Evolutionary conservation across 2,888 invertebrate genomes (phyloP).

Genomic region (Epistrophella euchroma): DNA sequence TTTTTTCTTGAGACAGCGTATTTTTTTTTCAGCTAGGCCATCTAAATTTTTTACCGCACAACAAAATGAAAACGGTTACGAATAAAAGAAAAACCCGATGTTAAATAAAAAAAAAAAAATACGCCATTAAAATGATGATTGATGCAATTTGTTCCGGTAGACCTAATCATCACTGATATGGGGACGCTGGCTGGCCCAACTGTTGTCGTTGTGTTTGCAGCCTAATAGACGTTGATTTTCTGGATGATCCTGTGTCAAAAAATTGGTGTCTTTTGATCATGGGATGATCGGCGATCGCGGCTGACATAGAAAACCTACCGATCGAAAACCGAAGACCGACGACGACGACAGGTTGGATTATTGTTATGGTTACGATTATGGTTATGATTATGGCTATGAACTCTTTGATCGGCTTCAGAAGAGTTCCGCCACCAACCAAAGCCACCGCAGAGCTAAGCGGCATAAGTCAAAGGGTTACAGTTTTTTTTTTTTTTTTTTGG

Average conservation of each 20-base stretch:
- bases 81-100: constrained; percentile 21
- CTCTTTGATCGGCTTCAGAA: constrained; percentile 40
- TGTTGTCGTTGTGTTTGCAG: constrained; percentile 9
- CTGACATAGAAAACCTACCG: constrained; percentile 41
- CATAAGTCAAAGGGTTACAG: constrained; percentile 60
- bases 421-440: constrained; percentile 54
- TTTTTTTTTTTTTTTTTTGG: background rate
- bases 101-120: constrained; percentile 22
- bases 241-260: constrained; percentile 54
- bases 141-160: constrained; percentile 74
- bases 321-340: background rate
- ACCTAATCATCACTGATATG: constrained; percentile 51
- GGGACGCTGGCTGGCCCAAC: constrained; percentile 16
- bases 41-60: constrained; percentile 60
- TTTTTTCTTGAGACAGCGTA: background rate
- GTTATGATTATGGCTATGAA: constrained; percentile 65
- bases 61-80: constrained; percentile 29
- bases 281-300: constrained; percentile 40
- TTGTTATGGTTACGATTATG: constrained; percentile 72
- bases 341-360: constrained; percentile 59
- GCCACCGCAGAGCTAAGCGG: constrained; percentile 65
- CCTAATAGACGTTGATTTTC: background rate
- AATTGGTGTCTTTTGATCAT: constrained; percentile 38
- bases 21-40: background rate
- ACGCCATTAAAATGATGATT: constrained; percentile 68